Conservation (phyloP, 2,888 invertebrate genomes). For the Plusia festucae region DNA sequence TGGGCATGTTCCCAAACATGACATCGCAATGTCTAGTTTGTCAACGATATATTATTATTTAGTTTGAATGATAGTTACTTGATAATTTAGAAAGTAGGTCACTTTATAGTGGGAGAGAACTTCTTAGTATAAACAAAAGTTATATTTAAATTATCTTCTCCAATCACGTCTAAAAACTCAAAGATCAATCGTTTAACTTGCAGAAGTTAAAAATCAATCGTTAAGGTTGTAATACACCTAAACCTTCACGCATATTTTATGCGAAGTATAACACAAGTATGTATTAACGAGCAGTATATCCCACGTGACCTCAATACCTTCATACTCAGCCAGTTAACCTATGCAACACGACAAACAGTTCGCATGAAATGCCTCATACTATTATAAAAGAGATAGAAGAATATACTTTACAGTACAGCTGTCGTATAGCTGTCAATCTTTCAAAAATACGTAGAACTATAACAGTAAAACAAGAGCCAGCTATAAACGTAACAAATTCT, state of each 20-base stretch:
- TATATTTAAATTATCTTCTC: too few relatives aligned
- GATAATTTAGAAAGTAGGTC: too few relatives aligned
- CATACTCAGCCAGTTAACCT: neutral
- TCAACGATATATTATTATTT: too few relatives aligned
- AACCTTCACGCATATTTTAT: conserved; percentile 4
- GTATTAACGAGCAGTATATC: neutral
- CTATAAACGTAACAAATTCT: conserved; percentile 8
- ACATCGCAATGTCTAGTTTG: too few relatives aligned
- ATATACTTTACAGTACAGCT: neutral
- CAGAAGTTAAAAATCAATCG: neutral
- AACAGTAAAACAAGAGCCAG: neutral
- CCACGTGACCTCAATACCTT: neutral
- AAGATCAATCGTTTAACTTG: neutral
- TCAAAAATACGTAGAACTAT: neutral
- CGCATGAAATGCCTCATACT: neutral
- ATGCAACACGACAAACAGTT: neutral
- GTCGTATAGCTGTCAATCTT: neutral
- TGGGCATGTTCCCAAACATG: too few relatives aligned
- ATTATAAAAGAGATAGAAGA: neutral
- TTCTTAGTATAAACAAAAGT: too few relatives aligned
- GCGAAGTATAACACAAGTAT: neutral
- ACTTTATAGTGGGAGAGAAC: too few relatives aligned
- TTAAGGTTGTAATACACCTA: too few relatives aligned
- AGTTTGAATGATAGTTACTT: neutral
- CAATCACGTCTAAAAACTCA: too few relatives aligned